Percentiles rank a stretch among this genome's conserved stretches.
Conservation (phyloP, 2,888 invertebrate species). For the Drosophila fulvimacula region DNA sequence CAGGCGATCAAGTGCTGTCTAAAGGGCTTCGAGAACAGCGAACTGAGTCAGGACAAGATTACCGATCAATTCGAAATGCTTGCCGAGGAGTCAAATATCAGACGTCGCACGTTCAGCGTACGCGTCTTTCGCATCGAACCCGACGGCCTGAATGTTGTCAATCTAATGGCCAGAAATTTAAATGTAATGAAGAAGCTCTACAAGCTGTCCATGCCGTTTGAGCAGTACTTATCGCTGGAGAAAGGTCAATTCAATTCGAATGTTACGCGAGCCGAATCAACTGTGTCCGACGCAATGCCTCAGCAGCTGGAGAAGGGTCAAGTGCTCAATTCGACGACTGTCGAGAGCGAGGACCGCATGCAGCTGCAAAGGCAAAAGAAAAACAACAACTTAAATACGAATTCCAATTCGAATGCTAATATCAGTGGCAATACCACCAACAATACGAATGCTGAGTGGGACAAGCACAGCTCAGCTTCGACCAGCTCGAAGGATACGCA, state of each 20-base stretch:
- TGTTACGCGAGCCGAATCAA: slow-evolving; percentile 47
- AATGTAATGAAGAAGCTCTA: slow-evolving; percentile 87
- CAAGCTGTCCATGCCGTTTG: slow-evolving; percentile 84
- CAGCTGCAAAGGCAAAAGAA: slow-evolving; percentile 49
- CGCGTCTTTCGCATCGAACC: slow-evolving; percentile 85
- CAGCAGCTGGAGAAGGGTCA: slow-evolving; percentile 44
- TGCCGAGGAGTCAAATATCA: slow-evolving; percentile 86
- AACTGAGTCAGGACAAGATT: slow-evolving; percentile 76
- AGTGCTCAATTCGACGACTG: slow-evolving; percentile 74
- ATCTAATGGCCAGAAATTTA: slow-evolving; percentile 84
- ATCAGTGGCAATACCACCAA: slow-evolving; percentile 27
- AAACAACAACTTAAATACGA: slow-evolving; percentile 8
- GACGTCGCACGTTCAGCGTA: slow-evolving; percentile 83
- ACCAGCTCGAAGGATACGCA: slow-evolving; percentile 79
- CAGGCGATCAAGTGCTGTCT: slow-evolving; percentile 92
- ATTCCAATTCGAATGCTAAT: slow-evolving; percentile 33
- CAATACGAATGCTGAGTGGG: slow-evolving; percentile 72
- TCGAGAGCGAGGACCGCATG: slow-evolving; percentile 73
- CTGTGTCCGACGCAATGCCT: slow-evolving; percentile 39
- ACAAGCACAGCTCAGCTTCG: slow-evolving; percentile 79
- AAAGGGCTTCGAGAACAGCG: slow-evolving; percentile 86
- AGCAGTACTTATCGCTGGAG: slow-evolving; percentile 83
- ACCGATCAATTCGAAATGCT: slow-evolving; percentile 88
- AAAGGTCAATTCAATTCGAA: slow-evolving; percentile 81
- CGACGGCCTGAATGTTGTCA: slow-evolving; percentile 82